Percentiles rank a stretch among this genome's conserved stretches.
Evolutionary conservation across 1,140 invertebrate genomes (phyloP).

Genomic region (Drosophila sucinea): DNA sequence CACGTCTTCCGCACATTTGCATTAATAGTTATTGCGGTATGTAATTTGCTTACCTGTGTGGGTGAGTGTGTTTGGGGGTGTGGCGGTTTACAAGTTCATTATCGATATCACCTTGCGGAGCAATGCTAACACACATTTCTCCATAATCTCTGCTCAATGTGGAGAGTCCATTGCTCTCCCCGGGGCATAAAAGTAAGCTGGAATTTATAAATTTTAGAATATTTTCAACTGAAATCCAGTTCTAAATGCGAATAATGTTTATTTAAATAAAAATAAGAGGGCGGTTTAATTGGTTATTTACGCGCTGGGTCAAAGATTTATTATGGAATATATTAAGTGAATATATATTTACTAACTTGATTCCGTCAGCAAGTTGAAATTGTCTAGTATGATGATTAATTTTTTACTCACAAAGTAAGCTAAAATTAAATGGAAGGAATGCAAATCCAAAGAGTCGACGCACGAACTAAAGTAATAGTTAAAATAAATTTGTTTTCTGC

Average conservation of each 20-base stretch:
- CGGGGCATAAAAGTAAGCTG: neutral
- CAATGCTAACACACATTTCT: slow-evolving; percentile 13
- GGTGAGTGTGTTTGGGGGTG: slow-evolving; percentile 11
- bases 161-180: slow-evolving; percentile 7
- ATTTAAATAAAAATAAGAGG: neutral
- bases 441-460: too few relatives aligned
- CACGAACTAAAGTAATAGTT: too few relatives aligned
- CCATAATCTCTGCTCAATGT: neutral
- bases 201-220: slow-evolving; percentile 13
- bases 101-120: slow-evolving; percentile 36
- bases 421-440: too few relatives aligned
- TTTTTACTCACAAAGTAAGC: too few relatives aligned
- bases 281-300: slow-evolving; percentile 15
- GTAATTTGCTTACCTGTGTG: slow-evolving; percentile 31
- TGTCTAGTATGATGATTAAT: neutral
- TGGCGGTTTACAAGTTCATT: slow-evolving; percentile 68
- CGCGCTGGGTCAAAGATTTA: neutral
- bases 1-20: slow-evolving; percentile 62
- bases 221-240: slow-evolving; percentile 11
- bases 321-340: neutral
- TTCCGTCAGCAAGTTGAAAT: neutral
- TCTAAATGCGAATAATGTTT: slow-evolving; percentile 11
- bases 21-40: slow-evolving; percentile 25
- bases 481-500: too few relatives aligned
- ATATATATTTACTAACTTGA: neutral